Percentiles rank a stretch among this genome's conserved stretches.
These are phyloP conservation scores for Sipha maydis DNA, from an alignment of 2,888 invertebrate genomes.

Conservation along the genomic window DNA sequence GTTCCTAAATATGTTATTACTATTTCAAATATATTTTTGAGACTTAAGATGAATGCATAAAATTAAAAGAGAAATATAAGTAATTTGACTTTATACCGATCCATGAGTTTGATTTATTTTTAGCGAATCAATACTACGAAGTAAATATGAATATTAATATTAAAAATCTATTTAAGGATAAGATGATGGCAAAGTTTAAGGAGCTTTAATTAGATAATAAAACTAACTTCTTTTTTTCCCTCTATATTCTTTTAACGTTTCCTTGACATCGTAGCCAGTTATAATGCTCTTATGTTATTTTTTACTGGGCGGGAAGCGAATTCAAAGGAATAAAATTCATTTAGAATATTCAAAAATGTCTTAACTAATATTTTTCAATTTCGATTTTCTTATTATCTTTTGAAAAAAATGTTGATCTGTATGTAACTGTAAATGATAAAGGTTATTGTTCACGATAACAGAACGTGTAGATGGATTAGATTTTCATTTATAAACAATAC, in stretches of 20 bases:
- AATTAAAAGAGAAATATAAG: background rate
- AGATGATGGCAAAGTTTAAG: slow-evolving; percentile 37
- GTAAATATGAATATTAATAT: background rate
- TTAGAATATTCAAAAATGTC: background rate
- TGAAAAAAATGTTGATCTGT: background rate
- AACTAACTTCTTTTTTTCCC: background rate
- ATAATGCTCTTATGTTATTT: slow-evolving; percentile 3
- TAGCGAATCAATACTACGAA: background rate
- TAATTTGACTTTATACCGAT: background rate
- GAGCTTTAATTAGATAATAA: slow-evolving; percentile 30
- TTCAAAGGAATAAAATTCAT: background rate
- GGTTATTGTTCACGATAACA: no score
- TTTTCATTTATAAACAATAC: no score
- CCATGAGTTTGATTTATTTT: slow-evolving; percentile 6
- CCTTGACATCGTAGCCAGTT: background rate
- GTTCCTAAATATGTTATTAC: no score
- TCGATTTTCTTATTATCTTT: background rate
- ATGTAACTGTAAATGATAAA: no score
- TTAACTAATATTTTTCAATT: background rate
- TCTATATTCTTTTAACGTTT: background rate
- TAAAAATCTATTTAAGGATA: slow-evolving; percentile 7
- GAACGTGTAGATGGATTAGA: no score
- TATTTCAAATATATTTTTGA: no score
- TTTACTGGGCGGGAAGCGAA: background rate
- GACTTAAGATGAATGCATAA: no score